Conservation (phyloP, 2,888 invertebrate species). For the Rhabditoides inermis region DNA sequence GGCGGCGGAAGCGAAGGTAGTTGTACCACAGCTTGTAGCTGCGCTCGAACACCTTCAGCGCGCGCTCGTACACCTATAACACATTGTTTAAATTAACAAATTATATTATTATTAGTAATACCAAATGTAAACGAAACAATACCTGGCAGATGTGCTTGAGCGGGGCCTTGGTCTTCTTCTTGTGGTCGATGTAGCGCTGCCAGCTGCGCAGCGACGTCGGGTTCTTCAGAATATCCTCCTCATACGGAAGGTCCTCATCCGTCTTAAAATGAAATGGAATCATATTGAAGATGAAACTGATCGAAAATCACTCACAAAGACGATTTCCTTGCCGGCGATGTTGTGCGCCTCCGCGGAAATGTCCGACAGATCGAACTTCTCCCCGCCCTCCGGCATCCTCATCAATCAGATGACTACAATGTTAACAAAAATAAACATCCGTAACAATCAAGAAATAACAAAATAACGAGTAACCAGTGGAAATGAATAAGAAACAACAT, state of each 20-base stretch:
- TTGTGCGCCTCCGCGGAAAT: background rate
- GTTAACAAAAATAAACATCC: too few relatives aligned
- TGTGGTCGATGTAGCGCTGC: slow-evolving; percentile 92
- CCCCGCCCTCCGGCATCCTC: background rate
- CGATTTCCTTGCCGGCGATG: background rate
- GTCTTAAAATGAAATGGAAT: slow-evolving; percentile 49
- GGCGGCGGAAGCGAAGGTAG: slow-evolving; percentile 78
- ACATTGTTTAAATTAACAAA: slow-evolving; percentile 64
- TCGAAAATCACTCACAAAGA: background rate
- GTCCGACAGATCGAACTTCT: slow-evolving; percentile 1
- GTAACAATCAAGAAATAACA: too few relatives aligned
- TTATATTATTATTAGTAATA: slow-evolving; percentile 58
- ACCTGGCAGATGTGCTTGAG: slow-evolving; percentile 41
- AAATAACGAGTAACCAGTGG: too few relatives aligned
- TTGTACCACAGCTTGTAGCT: slow-evolving; percentile 93
- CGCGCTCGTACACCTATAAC: slow-evolving; percentile 75
- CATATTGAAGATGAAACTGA: background rate
- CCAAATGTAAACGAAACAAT: too few relatives aligned
- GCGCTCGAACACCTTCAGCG: slow-evolving; percentile 88
- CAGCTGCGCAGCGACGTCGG: slow-evolving; percentile 96
- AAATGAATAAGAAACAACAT: too few relatives aligned
- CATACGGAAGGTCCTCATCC: slow-evolving; percentile 92
- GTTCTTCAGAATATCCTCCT: slow-evolving; percentile 94
- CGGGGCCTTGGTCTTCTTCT: slow-evolving; percentile 68
- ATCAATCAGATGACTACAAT: too few relatives aligned